phyloP scores from a whole-genome alignment of 1,140 invertebrate species.

The Bombus turneri region DNA sequence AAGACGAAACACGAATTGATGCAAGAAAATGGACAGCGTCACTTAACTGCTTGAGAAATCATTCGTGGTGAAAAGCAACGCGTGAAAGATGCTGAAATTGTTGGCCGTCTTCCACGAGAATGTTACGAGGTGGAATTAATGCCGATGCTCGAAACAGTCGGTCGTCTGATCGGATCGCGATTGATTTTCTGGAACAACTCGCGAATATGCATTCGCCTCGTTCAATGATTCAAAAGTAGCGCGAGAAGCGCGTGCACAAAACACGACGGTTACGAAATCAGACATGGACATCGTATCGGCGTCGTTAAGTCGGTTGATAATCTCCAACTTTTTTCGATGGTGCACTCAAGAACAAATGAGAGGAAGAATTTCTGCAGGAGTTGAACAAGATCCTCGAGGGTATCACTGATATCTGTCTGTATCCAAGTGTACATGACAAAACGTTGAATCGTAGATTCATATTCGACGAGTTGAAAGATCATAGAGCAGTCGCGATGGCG shows the following conservation, averaged over 20 bases:
- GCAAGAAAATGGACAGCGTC: slow-evolving; percentile 88
- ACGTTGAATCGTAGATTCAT: slow-evolving; percentile 91
- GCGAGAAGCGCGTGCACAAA: slow-evolving; percentile 85
- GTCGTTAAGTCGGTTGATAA: slow-evolving; percentile 93
- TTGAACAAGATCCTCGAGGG: slow-evolving; percentile 87
- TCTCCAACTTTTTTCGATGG: slow-evolving; percentile 91
- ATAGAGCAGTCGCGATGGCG: slow-evolving; percentile 91
- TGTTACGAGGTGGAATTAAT: slow-evolving; percentile 88
- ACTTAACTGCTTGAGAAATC: slow-evolving; percentile 83
- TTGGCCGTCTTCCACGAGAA: slow-evolving; percentile 88
- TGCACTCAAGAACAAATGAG: slow-evolving; percentile 87
- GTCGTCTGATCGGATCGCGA: slow-evolving; percentile 84
- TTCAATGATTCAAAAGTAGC: slow-evolving; percentile 87
- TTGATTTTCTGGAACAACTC: slow-evolving; percentile 90
- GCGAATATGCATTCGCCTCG: slow-evolving; percentile 92
- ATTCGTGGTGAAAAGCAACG: slow-evolving; percentile 70
- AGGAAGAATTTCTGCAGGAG: slow-evolving; percentile 87
- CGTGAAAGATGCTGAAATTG: slow-evolving; percentile 84
- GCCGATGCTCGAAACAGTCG: slow-evolving; percentile 83
- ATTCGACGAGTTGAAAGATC: slow-evolving; percentile 92
- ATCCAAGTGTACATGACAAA: slow-evolving; percentile 85
- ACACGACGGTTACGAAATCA: slow-evolving; percentile 88
- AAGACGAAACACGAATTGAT: slow-evolving; percentile 80
- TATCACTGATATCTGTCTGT: slow-evolving; percentile 90
- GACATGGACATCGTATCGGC: slow-evolving; percentile 86